These are phyloP conservation scores for Balaeniceps rex DNA, from an alignment of 2,113 vertebrate species.

Conservation along the genomic window DNA sequence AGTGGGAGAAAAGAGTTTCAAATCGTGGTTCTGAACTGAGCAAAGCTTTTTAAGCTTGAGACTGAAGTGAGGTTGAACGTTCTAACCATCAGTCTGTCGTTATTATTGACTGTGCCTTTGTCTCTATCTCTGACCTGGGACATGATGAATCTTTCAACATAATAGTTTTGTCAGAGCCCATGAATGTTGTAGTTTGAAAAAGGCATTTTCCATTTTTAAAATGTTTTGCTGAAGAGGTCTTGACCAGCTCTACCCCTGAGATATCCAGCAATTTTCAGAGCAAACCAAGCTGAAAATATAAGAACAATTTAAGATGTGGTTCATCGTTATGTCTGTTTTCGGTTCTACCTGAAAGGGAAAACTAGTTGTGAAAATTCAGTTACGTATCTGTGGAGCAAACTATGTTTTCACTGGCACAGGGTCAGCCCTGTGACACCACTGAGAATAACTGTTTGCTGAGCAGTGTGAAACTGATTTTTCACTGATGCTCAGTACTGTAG, in stretches of 20 bases:
- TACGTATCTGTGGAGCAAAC: background rate
- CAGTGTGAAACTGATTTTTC: background rate
- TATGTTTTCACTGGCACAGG: background rate
- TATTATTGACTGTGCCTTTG: background rate
- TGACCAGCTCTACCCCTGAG: background rate
- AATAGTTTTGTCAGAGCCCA: background rate
- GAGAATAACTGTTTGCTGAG: background rate
- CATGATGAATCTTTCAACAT: background rate
- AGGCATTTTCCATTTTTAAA: background rate
- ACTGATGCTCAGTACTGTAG: background rate
- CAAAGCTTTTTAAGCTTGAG: background rate
- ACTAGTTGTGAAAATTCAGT: background rate
- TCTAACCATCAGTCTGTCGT: background rate
- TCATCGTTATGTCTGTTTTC: background rate
- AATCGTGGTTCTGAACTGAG: background rate
- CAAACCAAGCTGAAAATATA: background rate
- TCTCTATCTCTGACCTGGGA: background rate
- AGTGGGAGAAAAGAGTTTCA: constrained; percentile 30
- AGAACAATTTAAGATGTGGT: background rate
- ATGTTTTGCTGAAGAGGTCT: background rate
- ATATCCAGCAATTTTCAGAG: background rate
- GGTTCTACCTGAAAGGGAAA: background rate
- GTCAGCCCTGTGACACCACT: background rate
- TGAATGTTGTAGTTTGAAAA: background rate
- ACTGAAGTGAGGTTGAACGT: background rate